Evolutionary conservation across 1,140 invertebrate genomes (phyloP), one percentile per base, ranked within the genome.

Genomic region (Sminthurinus signatus): DNA sequence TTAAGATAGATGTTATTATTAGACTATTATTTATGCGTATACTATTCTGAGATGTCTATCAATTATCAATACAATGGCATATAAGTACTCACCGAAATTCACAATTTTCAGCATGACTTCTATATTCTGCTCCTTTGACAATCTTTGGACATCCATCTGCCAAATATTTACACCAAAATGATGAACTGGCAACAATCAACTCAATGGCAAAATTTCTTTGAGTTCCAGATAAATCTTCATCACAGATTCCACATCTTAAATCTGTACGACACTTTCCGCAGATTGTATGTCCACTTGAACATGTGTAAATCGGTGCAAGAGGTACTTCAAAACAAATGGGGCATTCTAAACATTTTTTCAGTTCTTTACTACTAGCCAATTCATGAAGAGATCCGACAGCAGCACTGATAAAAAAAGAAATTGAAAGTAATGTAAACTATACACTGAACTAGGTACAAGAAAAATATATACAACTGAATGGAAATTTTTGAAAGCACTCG

Each of bases 321-420:
- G 64, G 68, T 1, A 69, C 64, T 52, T 69, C 68, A 17, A 56
- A 52, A 28, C 68, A 69, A 28, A 66, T 64, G 21, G 68, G 68
- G 44, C 68, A 69, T 43, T 69, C 62, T 27, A 67, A 48, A 15
- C 59, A 59, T 42, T 69, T 69, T 42, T 59, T 61, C 3, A 69
- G 42, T 1, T 69, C 67, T 21, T 61, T 54, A 21, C 27, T n/a
- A 25, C 63, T 27, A 1, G 62, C 63, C 15, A 69, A 23, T 23
- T 65, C 54, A 58, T 63, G 48, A 14, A 69, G 44, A 12, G 61
- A 32, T 31, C 61, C 65, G 21, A 67, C 60, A 31, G 60, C 60
- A 29, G 60, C 60, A 31, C 65, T 67, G 12, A 29, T 3, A 23
- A 23, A 52, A 52, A n/a, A n/a, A 15, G 3, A 52, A 28, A n/a